Conservation (phyloP, 2,113 vertebrate genomes). For the Petrocephalus zakoni region DNA sequence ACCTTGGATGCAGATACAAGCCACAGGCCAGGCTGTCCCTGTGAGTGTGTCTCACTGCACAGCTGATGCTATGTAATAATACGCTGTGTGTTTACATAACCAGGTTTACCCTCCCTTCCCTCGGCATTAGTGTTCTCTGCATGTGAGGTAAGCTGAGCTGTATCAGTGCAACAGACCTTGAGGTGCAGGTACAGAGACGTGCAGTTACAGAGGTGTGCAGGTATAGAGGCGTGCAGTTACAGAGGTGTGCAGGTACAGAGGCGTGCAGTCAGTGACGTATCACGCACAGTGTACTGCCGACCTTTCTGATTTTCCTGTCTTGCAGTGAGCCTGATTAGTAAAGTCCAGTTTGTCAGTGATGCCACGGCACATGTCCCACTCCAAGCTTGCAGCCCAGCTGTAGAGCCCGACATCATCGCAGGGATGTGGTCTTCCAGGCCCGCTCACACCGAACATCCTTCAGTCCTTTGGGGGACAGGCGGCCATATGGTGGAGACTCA, state of each 20-base stretch:
- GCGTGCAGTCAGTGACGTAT: neutral
- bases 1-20: neutral
- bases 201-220: too few relatives aligned
- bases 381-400: neutral
- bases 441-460: neutral
- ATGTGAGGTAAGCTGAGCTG: neutral
- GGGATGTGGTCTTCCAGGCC: neutral
- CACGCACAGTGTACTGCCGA: neutral
- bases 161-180: neutral
- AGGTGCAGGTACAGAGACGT: neutral
- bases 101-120: neutral
- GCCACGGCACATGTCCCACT: neutral
- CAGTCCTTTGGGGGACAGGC: neutral
- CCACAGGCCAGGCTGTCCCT: neutral
- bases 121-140: neutral
- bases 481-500: neutral
- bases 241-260: neutral
- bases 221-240: neutral
- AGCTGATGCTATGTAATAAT: neutral
- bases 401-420: neutral
- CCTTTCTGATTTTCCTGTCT: neutral
- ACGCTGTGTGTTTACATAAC: neutral
- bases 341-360: neutral
- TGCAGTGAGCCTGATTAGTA: neutral
- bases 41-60: neutral